A percentile compares a stretch with the other conserved stretches of the same genome.
phyloP scores from a whole-genome alignment of 2,888 invertebrate species.

The Monopis laevigella region DNA sequence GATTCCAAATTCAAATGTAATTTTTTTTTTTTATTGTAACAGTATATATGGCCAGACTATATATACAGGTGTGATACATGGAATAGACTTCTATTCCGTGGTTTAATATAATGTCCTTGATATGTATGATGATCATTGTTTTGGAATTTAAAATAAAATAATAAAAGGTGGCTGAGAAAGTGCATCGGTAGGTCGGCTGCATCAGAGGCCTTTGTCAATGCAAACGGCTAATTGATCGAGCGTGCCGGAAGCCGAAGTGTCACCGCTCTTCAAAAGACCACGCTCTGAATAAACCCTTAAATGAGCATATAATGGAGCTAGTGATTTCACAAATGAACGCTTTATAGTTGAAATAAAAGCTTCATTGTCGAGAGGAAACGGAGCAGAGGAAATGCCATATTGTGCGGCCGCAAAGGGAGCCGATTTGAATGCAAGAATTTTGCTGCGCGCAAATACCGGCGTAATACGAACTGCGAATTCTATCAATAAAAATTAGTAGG shows the following conservation, averaged over 20 bases:
- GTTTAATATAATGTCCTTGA: too few relatives aligned
- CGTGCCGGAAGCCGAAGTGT: constrained; percentile 44
- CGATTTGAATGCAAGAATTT: constrained; percentile 35
- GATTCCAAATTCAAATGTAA: too few relatives aligned
- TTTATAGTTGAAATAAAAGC: constrained; percentile 26
- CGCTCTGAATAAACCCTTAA: constrained; percentile 34
- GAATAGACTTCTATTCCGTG: too few relatives aligned
- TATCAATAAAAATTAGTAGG: constrained; percentile 48
- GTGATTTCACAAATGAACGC: constrained; percentile 26
- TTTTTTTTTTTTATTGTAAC: too few relatives aligned
- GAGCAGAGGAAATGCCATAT: constrained; percentile 29
- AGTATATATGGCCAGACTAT: too few relatives aligned
- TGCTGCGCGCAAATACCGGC: constrained; percentile 10
- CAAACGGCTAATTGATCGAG: constrained; percentile 43
- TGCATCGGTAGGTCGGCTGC: constrained; percentile 4
- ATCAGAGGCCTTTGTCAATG: constrained; percentile 18
- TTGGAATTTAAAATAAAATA: too few relatives aligned
- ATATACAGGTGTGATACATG: too few relatives aligned
- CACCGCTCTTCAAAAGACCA: constrained; percentile 25
- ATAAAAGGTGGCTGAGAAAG: constrained; percentile 3
- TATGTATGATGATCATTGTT: too few relatives aligned
- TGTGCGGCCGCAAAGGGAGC: constrained; percentile 38
- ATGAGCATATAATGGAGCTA: constrained; percentile 50
- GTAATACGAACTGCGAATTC: constrained; percentile 38
- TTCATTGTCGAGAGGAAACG: constrained; percentile 31